Base-by-base conservation (phyloP, 1,140 invertebrate genomes). In the Hycleus cichorii region DNA sequence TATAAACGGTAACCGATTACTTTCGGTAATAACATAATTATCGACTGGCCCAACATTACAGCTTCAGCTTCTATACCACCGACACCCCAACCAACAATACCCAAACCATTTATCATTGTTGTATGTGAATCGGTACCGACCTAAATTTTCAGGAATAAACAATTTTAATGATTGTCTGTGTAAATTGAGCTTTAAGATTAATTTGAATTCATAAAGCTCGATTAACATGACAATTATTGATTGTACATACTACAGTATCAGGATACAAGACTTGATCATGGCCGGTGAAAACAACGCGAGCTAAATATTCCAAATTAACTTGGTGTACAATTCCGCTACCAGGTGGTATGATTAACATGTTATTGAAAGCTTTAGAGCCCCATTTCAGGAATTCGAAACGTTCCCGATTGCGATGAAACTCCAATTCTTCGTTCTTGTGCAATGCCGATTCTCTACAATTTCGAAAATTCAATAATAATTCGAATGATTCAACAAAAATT, bases 121-220 rank as follows among this genome's bases (percentile, higher is more conserved):
- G 97, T 99, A 69, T 99, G 97, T 4, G 92, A 95, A 80, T 99
- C 97, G 0, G 96, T 98, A 8, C 97, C 97, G n/a, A 99, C 70
- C 69, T 72, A 32, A 52, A 65, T 45, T 26, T 45, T 32, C 3
- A 44, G 2, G 12, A 42, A 49, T 2, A 25, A 49, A 48, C 12
- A 40, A 38, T 57, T 18, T 18, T 39, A 5, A 40, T 47, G 7
- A 45, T 32, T 57, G 9, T 49, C 27, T 8, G 39, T 48, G 32
- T 32, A 4, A 32, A 32, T 32, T 32, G 32, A 38, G 32, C 32
- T 32, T 32, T 32, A 32, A 32, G 32, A 32, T 32, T 32, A 7
- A 18, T 32, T 32, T 32, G 32, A 5, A 5, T 32, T 32, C 7
- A 7, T 44, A 24, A 25, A 18, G 24, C 26, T 25, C 26, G 9